phyloP scores from a whole-genome alignment of 2,113 vertebrate species.

The Coreoperca whiteheadi region DNA sequence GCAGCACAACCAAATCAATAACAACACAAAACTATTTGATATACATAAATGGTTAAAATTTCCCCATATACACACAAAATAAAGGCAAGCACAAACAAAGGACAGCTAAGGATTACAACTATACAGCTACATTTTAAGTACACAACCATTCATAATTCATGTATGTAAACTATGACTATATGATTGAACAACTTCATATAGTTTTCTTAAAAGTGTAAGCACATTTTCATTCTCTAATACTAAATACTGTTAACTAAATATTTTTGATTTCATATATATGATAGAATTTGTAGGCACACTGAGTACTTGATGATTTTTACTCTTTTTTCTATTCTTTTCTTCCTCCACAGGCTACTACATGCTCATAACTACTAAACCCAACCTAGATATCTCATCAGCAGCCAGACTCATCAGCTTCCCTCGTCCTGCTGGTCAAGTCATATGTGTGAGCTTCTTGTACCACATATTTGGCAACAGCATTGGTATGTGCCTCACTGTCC shows the following conservation, averaged over 20 bases:
- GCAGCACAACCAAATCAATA: background rate
- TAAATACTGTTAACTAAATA: background rate
- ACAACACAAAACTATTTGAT: background rate
- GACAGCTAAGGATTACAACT: background rate
- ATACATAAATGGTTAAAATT: background rate
- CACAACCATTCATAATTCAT: background rate
- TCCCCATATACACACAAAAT: background rate
- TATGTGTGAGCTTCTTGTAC: slow-evolving; percentile 85
- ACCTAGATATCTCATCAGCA: slow-evolving; percentile 38
- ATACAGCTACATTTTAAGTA: background rate
- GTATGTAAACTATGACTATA: background rate
- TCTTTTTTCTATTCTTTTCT: background rate
- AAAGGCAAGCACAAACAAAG: background rate
- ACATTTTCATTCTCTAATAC: background rate
- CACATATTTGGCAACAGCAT: slow-evolving; percentile 82
- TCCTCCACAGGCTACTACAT: slow-evolving; percentile 75
- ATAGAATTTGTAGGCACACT: background rate
- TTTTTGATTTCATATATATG: background rate
- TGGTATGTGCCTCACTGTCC: slow-evolving; percentile 64
- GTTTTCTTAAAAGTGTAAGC: background rate
- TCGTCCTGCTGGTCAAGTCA: slow-evolving; percentile 48
- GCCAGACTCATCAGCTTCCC: slow-evolving; percentile 81
- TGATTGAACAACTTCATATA: background rate
- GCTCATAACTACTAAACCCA: slow-evolving; percentile 22
- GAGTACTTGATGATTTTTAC: background rate